These are phyloP conservation scores for Pollachius pollachius DNA, from an alignment of 2,113 vertebrate genomes.

Conservation along the genomic window DNA sequence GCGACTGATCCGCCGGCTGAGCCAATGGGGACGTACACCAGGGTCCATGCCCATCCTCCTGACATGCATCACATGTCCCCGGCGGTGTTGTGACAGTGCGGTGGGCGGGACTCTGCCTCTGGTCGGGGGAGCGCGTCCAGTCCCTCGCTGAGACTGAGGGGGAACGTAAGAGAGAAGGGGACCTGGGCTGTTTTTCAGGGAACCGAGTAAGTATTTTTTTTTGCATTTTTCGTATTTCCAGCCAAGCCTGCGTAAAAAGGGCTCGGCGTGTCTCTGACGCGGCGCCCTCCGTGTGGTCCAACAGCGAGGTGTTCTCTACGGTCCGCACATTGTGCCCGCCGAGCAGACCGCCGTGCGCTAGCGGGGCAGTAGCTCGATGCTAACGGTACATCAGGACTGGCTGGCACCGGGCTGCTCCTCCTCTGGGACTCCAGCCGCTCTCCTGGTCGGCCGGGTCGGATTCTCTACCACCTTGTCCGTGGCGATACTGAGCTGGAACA, in stretches of 20 bases:
- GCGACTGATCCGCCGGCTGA: slow-evolving; percentile 69
- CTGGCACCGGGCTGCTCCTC: slow-evolving; percentile 52
- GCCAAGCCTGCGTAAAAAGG: too few species aligned
- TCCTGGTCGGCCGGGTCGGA: slow-evolving; percentile 21
- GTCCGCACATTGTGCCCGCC: slow-evolving; percentile 11
- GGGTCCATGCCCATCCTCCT: slow-evolving; percentile 60
- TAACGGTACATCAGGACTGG: slow-evolving; percentile 39
- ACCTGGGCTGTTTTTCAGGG: slow-evolving; percentile 54
- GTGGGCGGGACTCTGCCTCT: slow-evolving; percentile 71
- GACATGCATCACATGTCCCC: slow-evolving; percentile 71
- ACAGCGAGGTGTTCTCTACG: too few species aligned
- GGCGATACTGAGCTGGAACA: slow-evolving; percentile 1
- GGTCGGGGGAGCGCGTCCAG: slow-evolving; percentile 69
- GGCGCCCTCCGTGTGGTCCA: too few species aligned
- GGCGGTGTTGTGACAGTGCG: slow-evolving; percentile 67
- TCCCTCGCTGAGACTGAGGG: slow-evolving; percentile 71
- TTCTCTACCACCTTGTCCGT: background rate
- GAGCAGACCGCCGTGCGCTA: slow-evolving; percentile 42
- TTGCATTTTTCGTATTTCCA: background rate
- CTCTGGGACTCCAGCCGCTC: slow-evolving; percentile 24
- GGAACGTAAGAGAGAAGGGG: slow-evolving; percentile 63
- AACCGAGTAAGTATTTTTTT: slow-evolving; percentile 69
- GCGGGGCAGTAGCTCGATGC: slow-evolving; percentile 52
- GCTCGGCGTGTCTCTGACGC: too few species aligned
- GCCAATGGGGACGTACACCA: slow-evolving; percentile 73